These are phyloP conservation scores for Clarias batrachus DNA, from an alignment of 2,113 vertebrate genomes.

Conservation along the genomic window DNA sequence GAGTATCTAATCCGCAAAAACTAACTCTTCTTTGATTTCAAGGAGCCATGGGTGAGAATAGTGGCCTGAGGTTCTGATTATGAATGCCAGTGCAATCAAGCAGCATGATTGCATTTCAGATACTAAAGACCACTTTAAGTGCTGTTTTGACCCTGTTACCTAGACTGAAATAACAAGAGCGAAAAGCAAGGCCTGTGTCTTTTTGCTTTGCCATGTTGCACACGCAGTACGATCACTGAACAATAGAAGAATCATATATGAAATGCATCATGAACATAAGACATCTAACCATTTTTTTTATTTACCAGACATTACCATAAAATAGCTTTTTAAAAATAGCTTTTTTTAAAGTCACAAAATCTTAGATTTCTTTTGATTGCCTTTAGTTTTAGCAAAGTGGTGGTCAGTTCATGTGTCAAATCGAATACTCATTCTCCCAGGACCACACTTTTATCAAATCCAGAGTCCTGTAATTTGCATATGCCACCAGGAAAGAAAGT, in stretches of 20 bases:
- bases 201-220: conserved; percentile 28
- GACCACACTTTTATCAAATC: no score
- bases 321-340: background rate
- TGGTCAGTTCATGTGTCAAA: no score
- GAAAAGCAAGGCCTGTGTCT: background rate
- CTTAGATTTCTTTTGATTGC: no score
- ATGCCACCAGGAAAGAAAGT: no score
- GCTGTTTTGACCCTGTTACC: conserved; percentile 55
- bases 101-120: conserved; percentile 60
- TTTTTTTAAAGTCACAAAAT: no score
- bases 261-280: background rate
- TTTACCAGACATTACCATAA: background rate
- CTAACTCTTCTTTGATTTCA: conserved; percentile 62
- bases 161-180: conserved; percentile 5
- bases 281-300: background rate
- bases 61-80: conserved; percentile 57
- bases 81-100: conserved; percentile 64
- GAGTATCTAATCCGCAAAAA: conserved; percentile 49
- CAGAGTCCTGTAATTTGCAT: no score
- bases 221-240: conserved; percentile 42
- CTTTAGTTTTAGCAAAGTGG: no score
- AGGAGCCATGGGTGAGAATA: conserved; percentile 39
- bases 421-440: no score
- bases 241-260: conserved; percentile 7
- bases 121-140: conserved; percentile 49